phyloP scores from a whole-genome alignment of 1,140 invertebrate genomes.

The Theocolax elegans region DNA sequence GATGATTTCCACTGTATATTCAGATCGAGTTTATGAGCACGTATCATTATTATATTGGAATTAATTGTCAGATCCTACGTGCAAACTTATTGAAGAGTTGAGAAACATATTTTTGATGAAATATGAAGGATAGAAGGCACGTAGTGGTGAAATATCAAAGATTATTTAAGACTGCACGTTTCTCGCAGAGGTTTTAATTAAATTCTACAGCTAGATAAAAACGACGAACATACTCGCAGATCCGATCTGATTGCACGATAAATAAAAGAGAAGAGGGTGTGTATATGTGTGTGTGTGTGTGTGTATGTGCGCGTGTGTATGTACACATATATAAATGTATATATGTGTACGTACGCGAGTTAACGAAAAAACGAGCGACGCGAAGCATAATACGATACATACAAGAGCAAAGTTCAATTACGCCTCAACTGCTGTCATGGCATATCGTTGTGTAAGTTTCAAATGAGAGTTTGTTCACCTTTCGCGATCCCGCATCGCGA shows the following conservation, averaged over 20 bases:
- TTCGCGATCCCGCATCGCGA: constrained; percentile 13
- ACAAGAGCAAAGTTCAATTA: constrained; percentile 23
- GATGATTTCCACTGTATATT: too few relatives aligned
- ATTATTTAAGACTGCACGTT: not conserved
- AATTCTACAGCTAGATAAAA: not conserved
- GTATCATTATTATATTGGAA: too few relatives aligned
- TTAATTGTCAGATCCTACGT: too few relatives aligned
- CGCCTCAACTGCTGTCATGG: constrained; percentile 5
- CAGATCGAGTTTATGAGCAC: too few relatives aligned
- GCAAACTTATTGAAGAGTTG: too few relatives aligned
- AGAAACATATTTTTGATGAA: too few relatives aligned
- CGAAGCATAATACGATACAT: constrained; percentile 28
- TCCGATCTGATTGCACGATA: constrained; percentile 8
- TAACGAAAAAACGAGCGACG: too few relatives aligned
- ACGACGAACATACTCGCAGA: not conserved
- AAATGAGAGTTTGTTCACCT: constrained; percentile 5
- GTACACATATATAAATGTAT: too few relatives aligned
- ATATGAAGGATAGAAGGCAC: too few relatives aligned
- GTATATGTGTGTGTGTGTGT: too few relatives aligned
- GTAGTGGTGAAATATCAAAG: not conserved
- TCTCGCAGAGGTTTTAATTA: not conserved
- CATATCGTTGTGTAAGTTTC: not conserved
- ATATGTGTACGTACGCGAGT: too few relatives aligned
- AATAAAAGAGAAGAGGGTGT: constrained; percentile 16
- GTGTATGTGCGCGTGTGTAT: too few relatives aligned